Evolutionary conservation across 2,888 invertebrate genomes (phyloP).

Genomic region (Caprella mutica): DNA sequence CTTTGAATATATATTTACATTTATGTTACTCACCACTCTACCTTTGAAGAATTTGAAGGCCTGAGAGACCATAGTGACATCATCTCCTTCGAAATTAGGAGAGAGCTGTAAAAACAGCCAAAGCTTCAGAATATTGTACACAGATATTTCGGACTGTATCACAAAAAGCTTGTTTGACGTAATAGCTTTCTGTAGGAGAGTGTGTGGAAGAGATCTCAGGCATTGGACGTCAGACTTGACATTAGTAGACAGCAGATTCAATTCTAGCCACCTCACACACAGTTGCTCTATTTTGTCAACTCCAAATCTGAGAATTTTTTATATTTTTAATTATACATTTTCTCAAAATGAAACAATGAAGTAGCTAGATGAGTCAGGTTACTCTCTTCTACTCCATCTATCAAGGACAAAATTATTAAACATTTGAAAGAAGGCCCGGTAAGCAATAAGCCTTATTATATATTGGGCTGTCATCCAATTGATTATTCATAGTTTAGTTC

Average conservation of each 20-base stretch:
- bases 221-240: constrained; percentile 20
- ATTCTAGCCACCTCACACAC: constrained; percentile 35
- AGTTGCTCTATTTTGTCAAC: constrained; percentile 51
- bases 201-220: constrained; percentile 36
- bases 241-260: constrained; percentile 8
- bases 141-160: constrained; percentile 64
- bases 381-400: too few relatives aligned
- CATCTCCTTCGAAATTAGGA: constrained; percentile 43
- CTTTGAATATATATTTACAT: constrained; percentile 26
- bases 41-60: constrained; percentile 43
- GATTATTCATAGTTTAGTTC: too few relatives aligned
- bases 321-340: too few relatives aligned
- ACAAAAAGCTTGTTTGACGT: constrained; percentile 56
- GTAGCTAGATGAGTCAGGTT: too few relatives aligned
- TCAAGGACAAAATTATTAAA: too few relatives aligned
- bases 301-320: constrained; percentile 59
- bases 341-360: too few relatives aligned
- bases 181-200: constrained; percentile 54
- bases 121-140: constrained; percentile 57
- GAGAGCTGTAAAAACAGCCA: constrained; percentile 54
- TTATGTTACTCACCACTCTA: constrained; percentile 35
- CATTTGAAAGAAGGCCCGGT: too few relatives aligned
- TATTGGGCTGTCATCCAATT: too few relatives aligned
- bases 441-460: too few relatives aligned
- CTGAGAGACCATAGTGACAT: constrained; percentile 37